Evolutionary conservation across 2,888 invertebrate species (phyloP).

Genomic region (Hymenopus coronatus): DNA sequence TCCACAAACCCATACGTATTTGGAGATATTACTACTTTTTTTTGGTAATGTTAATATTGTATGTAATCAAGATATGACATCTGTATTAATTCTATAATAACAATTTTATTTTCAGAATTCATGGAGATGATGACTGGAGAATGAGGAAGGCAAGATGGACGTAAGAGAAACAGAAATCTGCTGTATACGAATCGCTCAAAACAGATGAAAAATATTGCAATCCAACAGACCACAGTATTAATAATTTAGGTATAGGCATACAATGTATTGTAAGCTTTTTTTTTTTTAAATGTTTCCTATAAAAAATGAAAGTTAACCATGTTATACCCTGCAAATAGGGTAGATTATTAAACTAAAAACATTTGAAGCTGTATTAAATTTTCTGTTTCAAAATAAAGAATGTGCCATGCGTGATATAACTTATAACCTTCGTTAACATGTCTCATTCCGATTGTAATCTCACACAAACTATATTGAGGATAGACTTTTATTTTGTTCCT

Average conservation of each 20-base stretch:
- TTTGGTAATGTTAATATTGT: no score
- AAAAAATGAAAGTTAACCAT: no score
- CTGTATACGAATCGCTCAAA: neutral
- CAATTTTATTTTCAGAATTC: slow-evolving; percentile 65
- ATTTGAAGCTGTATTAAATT: neutral
- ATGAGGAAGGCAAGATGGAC: slow-evolving; percentile 48
- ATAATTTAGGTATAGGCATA: neutral
- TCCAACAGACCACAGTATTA: neutral
- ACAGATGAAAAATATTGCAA: neutral
- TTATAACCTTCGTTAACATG: neutral
- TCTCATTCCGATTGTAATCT: no score
- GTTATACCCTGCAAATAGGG: no score
- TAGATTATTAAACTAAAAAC: no score
- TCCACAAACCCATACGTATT: no score
- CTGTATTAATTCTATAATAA: slow-evolving; percentile 5
- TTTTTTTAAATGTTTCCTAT: no score
- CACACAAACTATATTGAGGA: no score
- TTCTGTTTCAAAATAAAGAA: neutral
- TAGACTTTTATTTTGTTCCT: no score
- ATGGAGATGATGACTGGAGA: slow-evolving; percentile 95
- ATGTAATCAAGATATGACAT: neutral
- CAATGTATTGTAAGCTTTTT: neutral
- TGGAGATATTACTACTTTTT: no score
- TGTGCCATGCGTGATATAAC: neutral
- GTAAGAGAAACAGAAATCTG: neutral